phyloP scores from a whole-genome alignment of 2,888 invertebrate species.

The Phengaris alcon region DNA sequence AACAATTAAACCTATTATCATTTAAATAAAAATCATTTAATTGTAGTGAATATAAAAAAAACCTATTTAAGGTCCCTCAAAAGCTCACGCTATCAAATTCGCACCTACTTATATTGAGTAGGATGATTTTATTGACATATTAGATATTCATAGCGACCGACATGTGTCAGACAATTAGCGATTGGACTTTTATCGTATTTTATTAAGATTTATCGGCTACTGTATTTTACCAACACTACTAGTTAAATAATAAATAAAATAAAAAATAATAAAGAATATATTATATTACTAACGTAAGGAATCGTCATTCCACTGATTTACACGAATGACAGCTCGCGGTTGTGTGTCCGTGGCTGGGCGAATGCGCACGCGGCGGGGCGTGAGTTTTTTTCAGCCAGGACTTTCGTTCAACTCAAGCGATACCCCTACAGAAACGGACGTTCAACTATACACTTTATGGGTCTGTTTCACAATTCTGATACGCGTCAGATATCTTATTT shows the following conservation, averaged over 20 bases:
- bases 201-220: background rate
- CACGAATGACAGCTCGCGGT: too few relatives aligned
- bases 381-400: too few relatives aligned
- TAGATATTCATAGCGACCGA: constrained; percentile 4
- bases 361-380: too few relatives aligned
- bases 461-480: background rate
- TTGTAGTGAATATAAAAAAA: background rate
- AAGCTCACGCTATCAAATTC: background rate
- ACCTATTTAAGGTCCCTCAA: background rate
- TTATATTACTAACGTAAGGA: too few relatives aligned
- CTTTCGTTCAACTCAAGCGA: too few relatives aligned
- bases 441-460: background rate
- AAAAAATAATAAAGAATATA: too few relatives aligned
- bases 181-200: constrained; percentile 12
- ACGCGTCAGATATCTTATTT: too few relatives aligned
- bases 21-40: background rate
- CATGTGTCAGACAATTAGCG: constrained; percentile 1
- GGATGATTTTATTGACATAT: background rate
- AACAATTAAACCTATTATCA: too few relatives aligned
- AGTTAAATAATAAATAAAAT: too few relatives aligned
- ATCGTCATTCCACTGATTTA: too few relatives aligned
- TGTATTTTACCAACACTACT: too few relatives aligned
- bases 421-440: background rate
- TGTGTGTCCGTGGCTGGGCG: too few relatives aligned
- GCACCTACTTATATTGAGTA: constrained; percentile 9